These are phyloP conservation scores for Girardia tigrina DNA, from an alignment of 2,888 invertebrate species.

Conservation along the genomic window DNA sequence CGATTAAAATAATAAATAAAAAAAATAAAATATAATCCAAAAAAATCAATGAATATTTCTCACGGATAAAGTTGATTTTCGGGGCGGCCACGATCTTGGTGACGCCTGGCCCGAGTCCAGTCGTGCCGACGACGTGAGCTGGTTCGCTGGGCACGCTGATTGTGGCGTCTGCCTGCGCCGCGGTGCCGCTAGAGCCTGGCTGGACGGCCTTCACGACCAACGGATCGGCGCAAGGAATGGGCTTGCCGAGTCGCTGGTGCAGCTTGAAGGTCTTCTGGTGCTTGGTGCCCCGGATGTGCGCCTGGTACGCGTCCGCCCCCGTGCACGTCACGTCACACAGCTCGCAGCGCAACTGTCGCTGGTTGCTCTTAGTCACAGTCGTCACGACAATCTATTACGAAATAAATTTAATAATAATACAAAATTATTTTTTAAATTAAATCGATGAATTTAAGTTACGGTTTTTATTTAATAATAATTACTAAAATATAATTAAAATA, in stretches of 20 bases:
- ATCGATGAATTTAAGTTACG: too few species aligned
- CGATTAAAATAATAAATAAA: too few species aligned
- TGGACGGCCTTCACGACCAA: constrained; percentile 62
- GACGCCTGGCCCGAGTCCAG: background rate
- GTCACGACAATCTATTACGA: background rate
- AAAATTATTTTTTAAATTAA: too few species aligned
- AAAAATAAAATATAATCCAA: too few species aligned
- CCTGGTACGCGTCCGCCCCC: constrained; percentile 91
- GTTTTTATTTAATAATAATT: too few species aligned
- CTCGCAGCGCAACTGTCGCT: constrained; percentile 72
- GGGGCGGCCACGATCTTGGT: constrained; percentile 47
- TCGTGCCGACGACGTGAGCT: background rate
- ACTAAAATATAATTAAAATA: too few species aligned
- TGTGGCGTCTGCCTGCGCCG: background rate
- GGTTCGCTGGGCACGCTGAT: background rate
- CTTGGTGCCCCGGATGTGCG: constrained; percentile 89
- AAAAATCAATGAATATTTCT: constrained; percentile 36
- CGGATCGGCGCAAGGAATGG: constrained; percentile 85
- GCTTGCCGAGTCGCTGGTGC: constrained; percentile 89
- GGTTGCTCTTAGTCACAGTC: constrained; percentile 52
- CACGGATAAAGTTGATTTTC: constrained; percentile 68
- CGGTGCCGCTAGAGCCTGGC: too few species aligned
- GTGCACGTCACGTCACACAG: constrained; percentile 96
- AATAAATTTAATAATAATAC: too few species aligned
- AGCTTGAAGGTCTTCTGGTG: constrained; percentile 85